Evolutionary conservation across 1,140 invertebrate species (phyloP).

Genomic region (Meloidogyne hapla): DNA sequence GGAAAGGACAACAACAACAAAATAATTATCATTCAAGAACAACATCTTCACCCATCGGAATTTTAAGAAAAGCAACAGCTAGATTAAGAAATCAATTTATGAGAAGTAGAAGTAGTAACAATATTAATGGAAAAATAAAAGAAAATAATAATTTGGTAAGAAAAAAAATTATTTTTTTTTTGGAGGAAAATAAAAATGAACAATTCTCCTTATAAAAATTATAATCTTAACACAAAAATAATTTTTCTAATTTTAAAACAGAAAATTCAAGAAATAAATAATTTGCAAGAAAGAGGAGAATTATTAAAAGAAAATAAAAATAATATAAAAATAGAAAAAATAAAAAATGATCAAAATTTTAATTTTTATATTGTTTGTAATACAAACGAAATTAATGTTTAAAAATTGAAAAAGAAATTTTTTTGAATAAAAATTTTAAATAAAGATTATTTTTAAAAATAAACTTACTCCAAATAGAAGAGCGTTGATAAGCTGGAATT

Average conservation of each 20-base stretch:
- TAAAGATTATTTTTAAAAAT: background rate
- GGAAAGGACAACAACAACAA: background rate
- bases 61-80: constrained; percentile 4
- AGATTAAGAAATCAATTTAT: constrained; percentile 9
- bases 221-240: too few relatives aligned
- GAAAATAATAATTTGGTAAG: background rate
- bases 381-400: constrained; percentile 24
- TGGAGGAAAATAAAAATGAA: too few relatives aligned
- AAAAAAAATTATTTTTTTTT: too few relatives aligned
- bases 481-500: constrained; percentile 51
- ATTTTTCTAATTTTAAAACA: background rate
- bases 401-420: too few relatives aligned
- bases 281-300: background rate
- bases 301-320: background rate
- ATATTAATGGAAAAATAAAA: background rate
- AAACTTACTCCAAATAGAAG: constrained; percentile 59
- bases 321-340: background rate
- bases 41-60: constrained; percentile 10
- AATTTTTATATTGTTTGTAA: constrained; percentile 10
- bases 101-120: background rate
- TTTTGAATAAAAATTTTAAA: too few relatives aligned
- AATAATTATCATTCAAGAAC: background rate
- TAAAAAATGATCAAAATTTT: background rate
- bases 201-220: too few relatives aligned
- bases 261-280: background rate